Base-by-base conservation (phyloP, 2,797 vertebrate species). In the Urosaurus nigricauda region DNA sequence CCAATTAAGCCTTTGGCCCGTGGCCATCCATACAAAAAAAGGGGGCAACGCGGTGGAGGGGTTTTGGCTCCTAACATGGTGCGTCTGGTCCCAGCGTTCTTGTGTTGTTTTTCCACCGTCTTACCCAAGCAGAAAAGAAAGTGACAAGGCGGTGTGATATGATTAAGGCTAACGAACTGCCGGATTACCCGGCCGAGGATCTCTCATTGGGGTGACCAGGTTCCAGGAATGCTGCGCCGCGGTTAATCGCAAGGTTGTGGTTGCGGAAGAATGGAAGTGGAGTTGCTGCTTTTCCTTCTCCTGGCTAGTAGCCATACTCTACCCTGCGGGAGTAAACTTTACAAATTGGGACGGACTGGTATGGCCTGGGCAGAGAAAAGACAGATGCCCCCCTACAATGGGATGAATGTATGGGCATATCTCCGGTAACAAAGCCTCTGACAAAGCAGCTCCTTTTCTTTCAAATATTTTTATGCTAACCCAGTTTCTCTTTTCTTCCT, bases 121-220 rank as follows among this genome's bases (percentile, higher is more conserved):
- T 51, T 86, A 37, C 83, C 63, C 83, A 82, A 4, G 65, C 51
- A 79, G 60, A 91, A 91, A 88, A 81, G 83, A 78, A 86, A 77
- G 53, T 91, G 90, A 88, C 90, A 91, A 78, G 1, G 2, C 5
- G 2, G 32, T 91, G 90, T 91, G 90, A 91, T 85, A 21, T 91
- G 83, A 91, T 91, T 85, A 17, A 60, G 65, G 51, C 26, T 91
- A 91, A 91, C 32, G 53, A 91, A 79, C 87, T 51, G 8, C 79
- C n/a, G 3, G 37, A 79, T 88, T 71, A 43, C 71, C 37, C 58
- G 5, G 78, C 70, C 0, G 2, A 86, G n/a, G n/a, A n/a, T n/a
- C n/a, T n/a, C n/a, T n/a, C 37, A 82, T 88, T 83, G 51, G 17
- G n/a, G 79, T 19, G 80, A 87, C 71, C 24, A 43, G 8, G 43